These are phyloP conservation scores for Lithobates sylvaticus DNA, from an alignment of 2,797 vertebrate species.

Conservation along the genomic window DNA sequence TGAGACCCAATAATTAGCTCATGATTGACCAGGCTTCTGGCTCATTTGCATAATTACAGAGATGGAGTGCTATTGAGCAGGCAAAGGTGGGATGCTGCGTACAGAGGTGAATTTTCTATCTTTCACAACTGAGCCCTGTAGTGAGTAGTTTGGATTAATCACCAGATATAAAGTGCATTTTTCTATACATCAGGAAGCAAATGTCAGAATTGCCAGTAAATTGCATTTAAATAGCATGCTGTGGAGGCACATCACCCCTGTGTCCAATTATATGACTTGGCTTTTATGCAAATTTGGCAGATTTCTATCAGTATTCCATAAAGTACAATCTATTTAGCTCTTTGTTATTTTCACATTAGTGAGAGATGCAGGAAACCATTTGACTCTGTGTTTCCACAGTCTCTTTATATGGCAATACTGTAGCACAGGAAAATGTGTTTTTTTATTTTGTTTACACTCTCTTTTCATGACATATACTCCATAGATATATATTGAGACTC, in stretches of 20 bases:
- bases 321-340: slow-evolving; percentile 38
- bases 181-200: slow-evolving; percentile 53
- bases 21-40: slow-evolving; percentile 50
- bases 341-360: slow-evolving; percentile 44
- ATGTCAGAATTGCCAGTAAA: slow-evolving; percentile 58
- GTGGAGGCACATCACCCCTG: slow-evolving; percentile 42
- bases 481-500: not conserved
- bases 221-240: slow-evolving; percentile 56
- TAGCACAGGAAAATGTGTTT: not conserved
- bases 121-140: slow-evolving; percentile 50
- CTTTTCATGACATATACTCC: too few species aligned
- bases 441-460: not conserved
- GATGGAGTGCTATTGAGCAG: slow-evolving; percentile 37
- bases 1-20: slow-evolving; percentile 57
- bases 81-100: slow-evolving; percentile 38
- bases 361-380: not conserved
- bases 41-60: slow-evolving; percentile 59
- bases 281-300: slow-evolving; percentile 57
- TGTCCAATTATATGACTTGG: slow-evolving; percentile 60
- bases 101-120: slow-evolving; percentile 56
- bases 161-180: slow-evolving; percentile 57
- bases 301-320: slow-evolving; percentile 45
- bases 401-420: not conserved
- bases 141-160: slow-evolving; percentile 52
- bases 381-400: not conserved